phyloP scores from a whole-genome alignment of 2,113 vertebrate genomes.

The Noctilio leporinus region DNA sequence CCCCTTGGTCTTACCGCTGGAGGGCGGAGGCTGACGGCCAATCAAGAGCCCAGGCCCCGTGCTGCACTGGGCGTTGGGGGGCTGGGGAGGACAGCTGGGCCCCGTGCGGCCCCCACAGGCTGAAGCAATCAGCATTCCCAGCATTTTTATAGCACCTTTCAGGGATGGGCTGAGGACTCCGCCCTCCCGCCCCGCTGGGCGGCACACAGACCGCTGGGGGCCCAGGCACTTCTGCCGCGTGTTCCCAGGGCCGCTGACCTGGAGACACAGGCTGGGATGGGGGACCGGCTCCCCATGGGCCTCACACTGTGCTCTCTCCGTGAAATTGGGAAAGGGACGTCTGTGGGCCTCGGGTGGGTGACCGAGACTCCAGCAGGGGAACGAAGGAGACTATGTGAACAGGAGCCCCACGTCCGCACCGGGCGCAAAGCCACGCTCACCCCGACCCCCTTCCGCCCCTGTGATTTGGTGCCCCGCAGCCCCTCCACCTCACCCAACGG shows the following conservation, averaged over 20 bases:
- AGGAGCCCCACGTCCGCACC: fast-evolving
- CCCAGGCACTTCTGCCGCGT: fast-evolving
- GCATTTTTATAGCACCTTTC: neutral
- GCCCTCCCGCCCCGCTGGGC: neutral
- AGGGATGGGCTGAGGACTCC: fast-evolving
- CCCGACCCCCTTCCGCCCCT: fast-evolving
- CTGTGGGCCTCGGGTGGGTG: fast-evolving
- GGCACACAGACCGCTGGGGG: neutral
- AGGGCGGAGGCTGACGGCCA: neutral
- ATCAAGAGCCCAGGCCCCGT: neutral
- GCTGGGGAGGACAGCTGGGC: fast-evolving
- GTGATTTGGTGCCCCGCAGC: no score
- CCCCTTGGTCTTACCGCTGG: neutral
- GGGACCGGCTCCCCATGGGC: fast-evolving
- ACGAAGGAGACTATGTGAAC: fast-evolving
- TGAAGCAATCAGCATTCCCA: constrained; percentile 33
- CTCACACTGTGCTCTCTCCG: fast-evolving
- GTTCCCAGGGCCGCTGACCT: neutral
- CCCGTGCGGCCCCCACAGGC: neutral
- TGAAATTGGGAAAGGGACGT: fast-evolving
- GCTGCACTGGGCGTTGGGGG: fast-evolving
- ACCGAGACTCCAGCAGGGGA: fast-evolving
- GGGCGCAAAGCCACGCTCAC: no score
- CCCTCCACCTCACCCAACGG: fast-evolving
- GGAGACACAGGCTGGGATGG: neutral